Conservation (phyloP, 2,113 vertebrate genomes). For the Anas platyrhynchos region DNA sequence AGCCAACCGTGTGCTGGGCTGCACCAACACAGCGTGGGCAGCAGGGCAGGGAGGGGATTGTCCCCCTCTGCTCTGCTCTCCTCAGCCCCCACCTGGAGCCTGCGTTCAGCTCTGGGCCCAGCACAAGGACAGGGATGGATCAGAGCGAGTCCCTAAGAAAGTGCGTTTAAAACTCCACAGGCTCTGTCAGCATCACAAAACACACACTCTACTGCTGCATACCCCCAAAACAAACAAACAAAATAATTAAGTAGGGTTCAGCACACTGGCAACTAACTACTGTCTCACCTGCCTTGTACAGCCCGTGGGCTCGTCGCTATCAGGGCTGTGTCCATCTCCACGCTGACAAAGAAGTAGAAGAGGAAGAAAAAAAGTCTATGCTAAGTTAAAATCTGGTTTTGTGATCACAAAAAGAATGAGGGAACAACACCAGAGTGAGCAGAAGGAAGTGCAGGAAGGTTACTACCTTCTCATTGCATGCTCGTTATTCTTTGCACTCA, state of each 20-base stretch:
- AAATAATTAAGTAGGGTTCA: neutral
- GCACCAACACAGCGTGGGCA: too few relatives aligned
- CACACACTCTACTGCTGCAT: neutral
- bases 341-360: neutral
- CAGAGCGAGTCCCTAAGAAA: neutral
- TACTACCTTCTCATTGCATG: rapidly evolving
- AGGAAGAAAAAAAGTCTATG: neutral
- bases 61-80: too few relatives aligned
- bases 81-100: too few relatives aligned
- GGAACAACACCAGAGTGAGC: neutral
- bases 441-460: neutral
- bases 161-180: neutral
- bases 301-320: rapidly evolving
- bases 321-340: neutral
- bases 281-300: neutral
- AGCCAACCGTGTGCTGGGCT: too few relatives aligned
- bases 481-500: neutral
- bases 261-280: neutral
- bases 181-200: neutral
- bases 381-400: neutral
- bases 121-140: too few relatives aligned
- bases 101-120: too few relatives aligned
- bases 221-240: neutral
- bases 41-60: too few relatives aligned
- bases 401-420: neutral